Percentiles rank a stretch among this genome's conserved stretches.
phyloP scores from a whole-genome alignment of 1,140 invertebrate genomes.

The Cyrtorhinus lividipennis region DNA sequence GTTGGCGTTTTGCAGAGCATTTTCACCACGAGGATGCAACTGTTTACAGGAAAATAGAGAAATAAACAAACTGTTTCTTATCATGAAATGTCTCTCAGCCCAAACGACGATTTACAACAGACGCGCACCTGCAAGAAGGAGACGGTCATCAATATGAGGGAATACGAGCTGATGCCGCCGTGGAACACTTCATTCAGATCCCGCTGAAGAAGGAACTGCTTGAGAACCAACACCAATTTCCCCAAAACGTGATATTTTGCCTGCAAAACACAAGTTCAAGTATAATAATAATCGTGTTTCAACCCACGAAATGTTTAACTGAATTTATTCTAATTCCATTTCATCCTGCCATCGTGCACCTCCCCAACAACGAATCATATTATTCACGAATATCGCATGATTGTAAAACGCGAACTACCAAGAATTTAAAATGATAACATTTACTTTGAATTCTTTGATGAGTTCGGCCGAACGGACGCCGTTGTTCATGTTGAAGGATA shows the following conservation, averaged over 20 bases:
- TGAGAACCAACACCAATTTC: constrained; percentile 90
- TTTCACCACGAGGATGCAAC: constrained; percentile 56
- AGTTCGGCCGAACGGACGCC: constrained; percentile 89
- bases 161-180: constrained; percentile 96
- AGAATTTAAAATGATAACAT: too few species aligned
- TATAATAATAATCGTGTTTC: too few species aligned
- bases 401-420: too few species aligned
- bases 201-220: constrained; percentile 92
- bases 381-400: too few species aligned
- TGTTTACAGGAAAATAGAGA: constrained; percentile 29
- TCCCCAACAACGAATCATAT: too few species aligned
- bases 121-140: constrained; percentile 93
- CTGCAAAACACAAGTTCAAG: too few species aligned
- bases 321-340: too few species aligned
- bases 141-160: constrained; percentile 94
- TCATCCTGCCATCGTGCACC: too few species aligned
- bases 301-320: too few species aligned
- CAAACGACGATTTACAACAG: too few species aligned
- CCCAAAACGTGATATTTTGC: constrained; percentile 68
- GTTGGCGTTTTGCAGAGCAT: constrained; percentile 50
- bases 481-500: constrained; percentile 96
- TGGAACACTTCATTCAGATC: constrained; percentile 99
- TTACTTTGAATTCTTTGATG: constrained; percentile 66
- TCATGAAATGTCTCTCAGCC: too few species aligned
- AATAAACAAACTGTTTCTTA: too few species aligned